Conservation (phyloP, 2,888 invertebrate species). For the Ceraclea dissimilis region DNA sequence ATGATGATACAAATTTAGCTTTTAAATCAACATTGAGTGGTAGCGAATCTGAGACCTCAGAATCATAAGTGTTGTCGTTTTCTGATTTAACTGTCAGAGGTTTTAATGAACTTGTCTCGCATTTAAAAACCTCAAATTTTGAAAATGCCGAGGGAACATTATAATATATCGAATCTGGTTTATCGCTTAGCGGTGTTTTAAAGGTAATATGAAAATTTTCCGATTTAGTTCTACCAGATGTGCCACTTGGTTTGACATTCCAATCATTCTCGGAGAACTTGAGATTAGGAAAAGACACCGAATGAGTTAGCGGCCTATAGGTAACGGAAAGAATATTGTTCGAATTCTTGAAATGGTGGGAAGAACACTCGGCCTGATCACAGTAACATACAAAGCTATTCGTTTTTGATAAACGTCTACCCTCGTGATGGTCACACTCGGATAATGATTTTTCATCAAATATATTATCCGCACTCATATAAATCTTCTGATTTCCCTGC, state of each 20-base stretch:
- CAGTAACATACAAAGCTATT: constrained; percentile 45
- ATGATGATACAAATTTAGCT: neutral
- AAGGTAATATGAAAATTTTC: constrained; percentile 5
- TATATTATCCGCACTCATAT: constrained; percentile 43
- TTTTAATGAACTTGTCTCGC: neutral
- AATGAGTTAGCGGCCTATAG: constrained; percentile 15
- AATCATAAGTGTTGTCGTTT: neutral
- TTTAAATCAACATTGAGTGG: neutral
- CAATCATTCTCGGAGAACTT: neutral
- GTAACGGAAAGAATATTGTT: constrained; percentile 5
- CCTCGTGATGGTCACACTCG: constrained; percentile 28
- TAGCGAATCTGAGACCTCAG: too few species aligned
- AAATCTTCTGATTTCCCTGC: constrained; percentile 38
- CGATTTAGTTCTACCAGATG: neutral
- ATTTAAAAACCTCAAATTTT: neutral
- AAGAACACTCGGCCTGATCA: constrained; percentile 37
- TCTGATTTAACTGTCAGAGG: neutral
- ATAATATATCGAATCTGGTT: neutral
- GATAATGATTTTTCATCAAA: constrained; percentile 32
- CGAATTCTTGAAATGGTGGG: constrained; percentile 36
- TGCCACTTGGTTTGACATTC: neutral
- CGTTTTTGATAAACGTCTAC: constrained; percentile 29
- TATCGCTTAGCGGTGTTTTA: constrained; percentile 4
- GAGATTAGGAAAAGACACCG: constrained; percentile 23
- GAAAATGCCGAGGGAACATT: constrained; percentile 4